Evolutionary conservation across 2,113 vertebrate genomes (phyloP), one percentile per base, ranked within the genome.

Genomic region (Cephalopterus ornatus): DNA sequence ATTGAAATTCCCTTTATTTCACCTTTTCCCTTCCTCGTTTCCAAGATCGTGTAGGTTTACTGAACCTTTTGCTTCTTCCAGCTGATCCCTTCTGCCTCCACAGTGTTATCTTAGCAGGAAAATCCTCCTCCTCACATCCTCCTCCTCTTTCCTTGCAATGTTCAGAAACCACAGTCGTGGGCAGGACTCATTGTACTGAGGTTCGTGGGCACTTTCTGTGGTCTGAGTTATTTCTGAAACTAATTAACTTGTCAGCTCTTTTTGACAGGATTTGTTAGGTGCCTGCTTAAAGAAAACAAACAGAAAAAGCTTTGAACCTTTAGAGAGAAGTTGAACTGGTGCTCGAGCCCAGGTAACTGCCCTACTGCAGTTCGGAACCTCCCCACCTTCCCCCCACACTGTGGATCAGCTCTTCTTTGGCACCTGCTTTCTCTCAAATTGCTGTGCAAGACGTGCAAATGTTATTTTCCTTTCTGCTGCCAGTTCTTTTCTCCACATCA

Each of bases 401-500:
- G 37, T 4, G 20, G 76, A 93, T 78, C 62, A 83, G 59, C 58
- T 75, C 89, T 81, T 86, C 52, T 68, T 26, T 62, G 50, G 74
- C 42, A 67, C 58, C 59, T 72, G 92, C 84, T 53, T 95, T 68
- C 56, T 88, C 67, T 92, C 61, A 74, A 86, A 42, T 20, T 59
- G 66, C 72, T 86, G 78, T 4, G 19, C 53, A 76, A 93, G 86
- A 73, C 0, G 20, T 70, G 82, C 68, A 97, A 96, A 96, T 77
- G 70, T 85, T 95, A 89, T 92, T 95, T 95, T 96, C 59, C 50
- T 84, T 96, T 89, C 80, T 87, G 50, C 82, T 97, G 92, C 95
- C 76, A 92, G 59, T 42, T 91, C 77, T 75, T 92, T 96, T 92
- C 97, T 97, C 88, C 73, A 82, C 78, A 81, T 95, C 93, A 96